These are phyloP conservation scores for Fopius arisanus DNA, from an alignment of 1,140 invertebrate species.

Conservation along the genomic window DNA sequence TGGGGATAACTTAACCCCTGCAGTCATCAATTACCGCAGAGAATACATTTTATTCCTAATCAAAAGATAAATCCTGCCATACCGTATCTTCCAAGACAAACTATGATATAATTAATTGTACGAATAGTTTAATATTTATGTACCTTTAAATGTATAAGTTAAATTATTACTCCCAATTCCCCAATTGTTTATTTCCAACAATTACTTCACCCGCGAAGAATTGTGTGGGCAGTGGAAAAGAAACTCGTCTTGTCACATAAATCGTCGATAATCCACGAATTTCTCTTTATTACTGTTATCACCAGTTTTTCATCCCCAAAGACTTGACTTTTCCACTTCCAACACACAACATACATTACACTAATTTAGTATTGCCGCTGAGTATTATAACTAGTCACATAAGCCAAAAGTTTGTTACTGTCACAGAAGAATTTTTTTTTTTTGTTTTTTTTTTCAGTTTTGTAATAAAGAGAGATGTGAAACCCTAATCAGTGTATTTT, in stretches of 20 bases:
- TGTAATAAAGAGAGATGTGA: conserved; percentile 53
- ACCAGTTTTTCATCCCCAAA: background rate
- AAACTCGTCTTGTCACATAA: background rate
- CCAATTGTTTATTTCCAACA: background rate
- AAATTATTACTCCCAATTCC: conserved; percentile 42
- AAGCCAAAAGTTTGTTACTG: conserved; percentile 61
- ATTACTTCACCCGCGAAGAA: background rate
- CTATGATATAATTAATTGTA: conserved; percentile 44
- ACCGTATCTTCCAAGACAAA: conserved; percentile 57
- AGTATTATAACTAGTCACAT: conserved; percentile 62
- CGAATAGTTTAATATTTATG: conserved; percentile 49
- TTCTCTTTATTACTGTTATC: background rate
- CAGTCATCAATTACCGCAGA: background rate
- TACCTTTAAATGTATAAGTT: conserved; percentile 42
- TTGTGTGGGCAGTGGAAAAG: conserved; percentile 10
- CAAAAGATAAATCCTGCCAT: conserved; percentile 54
- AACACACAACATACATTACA: conserved; percentile 43
- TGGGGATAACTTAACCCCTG: background rate
- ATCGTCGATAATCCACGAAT: background rate
- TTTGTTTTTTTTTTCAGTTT: conserved; percentile 57
- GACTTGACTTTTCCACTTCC: conserved; percentile 11
- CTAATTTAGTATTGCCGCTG: conserved; percentile 61
- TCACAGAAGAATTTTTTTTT: conserved; percentile 50
- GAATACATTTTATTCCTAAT: conserved; percentile 48
- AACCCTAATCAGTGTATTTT: conserved; percentile 25